Conservation (phyloP, 2,888 invertebrate species). For the Rhabditoides inermis region DNA sequence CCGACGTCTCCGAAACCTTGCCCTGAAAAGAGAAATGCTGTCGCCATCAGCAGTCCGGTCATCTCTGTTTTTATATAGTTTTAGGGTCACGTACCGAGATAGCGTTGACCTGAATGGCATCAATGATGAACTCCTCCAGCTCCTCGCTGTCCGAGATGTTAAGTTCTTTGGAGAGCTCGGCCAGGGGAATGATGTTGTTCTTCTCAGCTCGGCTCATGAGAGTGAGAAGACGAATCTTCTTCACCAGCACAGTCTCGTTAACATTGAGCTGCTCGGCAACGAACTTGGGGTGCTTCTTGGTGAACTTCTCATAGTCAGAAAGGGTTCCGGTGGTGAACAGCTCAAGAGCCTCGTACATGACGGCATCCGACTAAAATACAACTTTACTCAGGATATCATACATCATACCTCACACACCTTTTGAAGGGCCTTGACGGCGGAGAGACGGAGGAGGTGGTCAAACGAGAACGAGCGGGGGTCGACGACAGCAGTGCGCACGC, state of each 20-base stretch:
- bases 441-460: slow-evolving; percentile 82
- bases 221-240: slow-evolving; percentile 89
- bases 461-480: slow-evolving; percentile 80
- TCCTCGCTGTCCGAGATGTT: slow-evolving; percentile 71
- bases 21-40: slow-evolving; percentile 29
- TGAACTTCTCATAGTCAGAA: slow-evolving; percentile 28
- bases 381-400: not conserved
- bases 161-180: slow-evolving; percentile 76
- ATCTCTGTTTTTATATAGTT: not conserved
- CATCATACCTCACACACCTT: slow-evolving; percentile 10
- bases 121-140: slow-evolving; percentile 92
- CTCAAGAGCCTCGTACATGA: slow-evolving; percentile 38
- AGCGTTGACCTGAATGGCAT: slow-evolving; percentile 59
- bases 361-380: slow-evolving; percentile 26
- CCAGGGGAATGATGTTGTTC: slow-evolving; percentile 76
- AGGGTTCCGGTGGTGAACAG: slow-evolving; percentile 41
- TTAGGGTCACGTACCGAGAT: slow-evolving; percentile 30
- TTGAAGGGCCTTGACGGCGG: slow-evolving; percentile 80
- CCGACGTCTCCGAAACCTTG: slow-evolving; percentile 45
- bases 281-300: slow-evolving; percentile 67
- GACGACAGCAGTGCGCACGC: slow-evolving; percentile 82
- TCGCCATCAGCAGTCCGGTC: not conserved
- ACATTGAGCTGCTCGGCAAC: slow-evolving; percentile 61
- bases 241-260: slow-evolving; percentile 33
- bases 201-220: slow-evolving; percentile 96